Evolutionary conservation across 1,140 invertebrate genomes (phyloP).

Genomic region (Eciton burchellii): DNA sequence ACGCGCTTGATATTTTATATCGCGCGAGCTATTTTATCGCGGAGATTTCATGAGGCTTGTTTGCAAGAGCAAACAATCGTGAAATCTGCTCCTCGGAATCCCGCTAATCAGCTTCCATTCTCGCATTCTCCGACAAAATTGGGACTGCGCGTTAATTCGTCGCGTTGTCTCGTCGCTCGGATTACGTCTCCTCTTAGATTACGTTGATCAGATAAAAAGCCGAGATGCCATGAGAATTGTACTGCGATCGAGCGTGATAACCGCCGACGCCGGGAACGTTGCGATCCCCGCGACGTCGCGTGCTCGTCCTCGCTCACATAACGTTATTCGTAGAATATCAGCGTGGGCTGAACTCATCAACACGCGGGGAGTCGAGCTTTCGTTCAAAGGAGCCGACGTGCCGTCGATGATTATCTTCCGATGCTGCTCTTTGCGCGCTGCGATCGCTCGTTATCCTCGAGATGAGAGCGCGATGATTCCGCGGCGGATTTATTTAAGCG

Average conservation of each 20-base stretch:
- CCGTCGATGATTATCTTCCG: constrained; percentile 37
- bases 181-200: no score
- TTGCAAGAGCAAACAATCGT: no score
- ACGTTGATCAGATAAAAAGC: no score
- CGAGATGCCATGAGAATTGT: neutral
- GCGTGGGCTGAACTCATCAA: constrained; percentile 3
- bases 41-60: no score
- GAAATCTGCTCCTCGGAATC: no score
- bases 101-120: no score
- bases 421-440: neutral
- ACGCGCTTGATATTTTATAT: no score
- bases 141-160: no score
- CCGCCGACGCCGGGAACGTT: neutral
- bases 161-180: no score
- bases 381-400: constrained; percentile 44
- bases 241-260: neutral
- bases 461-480: constrained; percentile 2
- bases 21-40: no score
- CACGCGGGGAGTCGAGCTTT: neutral
- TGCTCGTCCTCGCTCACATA: neutral
- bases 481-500: constrained; percentile 31
- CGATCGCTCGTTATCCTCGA: constrained; percentile 1
- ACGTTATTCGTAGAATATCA: constrained; percentile 31
- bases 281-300: neutral
- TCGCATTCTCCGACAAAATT: no score